A percentile compares a stretch with the other conserved stretches of the same genome.
Conservation (phyloP, 30 jellyfish, hydroid and myxozoan genomes). For the Aurelia coerulea region DNA sequence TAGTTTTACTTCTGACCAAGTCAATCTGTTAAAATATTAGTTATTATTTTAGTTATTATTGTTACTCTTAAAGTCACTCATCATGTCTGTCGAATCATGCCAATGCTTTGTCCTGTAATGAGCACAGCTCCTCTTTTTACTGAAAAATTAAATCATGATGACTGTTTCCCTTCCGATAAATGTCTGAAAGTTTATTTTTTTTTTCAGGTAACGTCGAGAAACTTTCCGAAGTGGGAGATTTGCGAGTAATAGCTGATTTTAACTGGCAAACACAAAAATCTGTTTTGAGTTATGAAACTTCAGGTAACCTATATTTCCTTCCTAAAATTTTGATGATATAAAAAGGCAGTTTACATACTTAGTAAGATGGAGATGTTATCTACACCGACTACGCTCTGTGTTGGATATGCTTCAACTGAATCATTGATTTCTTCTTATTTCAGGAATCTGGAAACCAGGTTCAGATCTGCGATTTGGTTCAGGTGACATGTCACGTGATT, state of each 20-base stretch:
- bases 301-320: constrained; percentile 12
- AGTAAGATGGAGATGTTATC: background rate
- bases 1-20: no score
- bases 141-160: no score
- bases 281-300: constrained; percentile 44
- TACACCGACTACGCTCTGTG: background rate
- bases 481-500: constrained; percentile 48
- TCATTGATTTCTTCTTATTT: background rate
- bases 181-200: background rate
- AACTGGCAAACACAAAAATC: constrained; percentile 66
- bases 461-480: constrained; percentile 57
- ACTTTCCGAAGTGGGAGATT: constrained; percentile 42
- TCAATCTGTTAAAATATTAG: no score
- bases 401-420: no score
- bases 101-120: no score
- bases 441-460: constrained; percentile 70
- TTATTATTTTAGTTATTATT: no score
- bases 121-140: no score
- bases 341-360: background rate
- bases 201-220: constrained; percentile 43
- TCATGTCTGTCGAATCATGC: no score
- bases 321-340: background rate
- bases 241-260: constrained; percentile 45
- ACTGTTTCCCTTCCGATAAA: no score
- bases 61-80: no score